phyloP scores from a whole-genome alignment of 2,113 vertebrate genomes.

The Mesembrinibis cayennensis region DNA sequence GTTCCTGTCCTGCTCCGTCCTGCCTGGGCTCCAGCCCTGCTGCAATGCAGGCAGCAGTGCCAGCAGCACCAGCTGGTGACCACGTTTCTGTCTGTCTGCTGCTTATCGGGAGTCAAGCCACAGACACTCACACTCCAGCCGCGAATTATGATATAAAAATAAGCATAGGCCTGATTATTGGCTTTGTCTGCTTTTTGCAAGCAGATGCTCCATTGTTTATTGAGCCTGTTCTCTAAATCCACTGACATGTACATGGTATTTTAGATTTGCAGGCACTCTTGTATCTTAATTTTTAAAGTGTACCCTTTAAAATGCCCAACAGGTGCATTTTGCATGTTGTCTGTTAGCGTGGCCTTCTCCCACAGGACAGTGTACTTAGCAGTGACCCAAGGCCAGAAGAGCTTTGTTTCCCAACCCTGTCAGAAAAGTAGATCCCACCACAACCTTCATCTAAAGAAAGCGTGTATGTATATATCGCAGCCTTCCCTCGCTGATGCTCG shows the following conservation, averaged over 20 bases:
- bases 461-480: accelerated
- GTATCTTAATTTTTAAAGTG: not conserved
- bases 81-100: not conserved
- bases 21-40: not conserved
- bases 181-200: conserved; percentile 43
- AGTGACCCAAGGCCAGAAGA: not conserved
- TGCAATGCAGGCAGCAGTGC: not conserved
- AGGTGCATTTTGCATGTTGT: accelerated
- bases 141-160: conserved; percentile 47
- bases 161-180: conserved; percentile 26
- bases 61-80: conserved; percentile 45
- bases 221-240: not conserved
- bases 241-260: accelerated
- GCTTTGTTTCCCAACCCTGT: accelerated
- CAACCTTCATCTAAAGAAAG: not conserved
- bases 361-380: not conserved
- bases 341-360: not conserved
- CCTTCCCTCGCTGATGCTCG: not conserved
- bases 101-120: conserved; percentile 32
- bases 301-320: not conserved
- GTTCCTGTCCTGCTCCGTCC: not conserved
- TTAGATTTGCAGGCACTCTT: not conserved
- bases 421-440: not conserved
- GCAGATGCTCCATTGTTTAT: conserved; percentile 52
- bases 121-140: not conserved